These are phyloP conservation scores for Ptyas mucosa DNA, from an alignment of 2,113 vertebrate genomes.

Conservation along the genomic window DNA sequence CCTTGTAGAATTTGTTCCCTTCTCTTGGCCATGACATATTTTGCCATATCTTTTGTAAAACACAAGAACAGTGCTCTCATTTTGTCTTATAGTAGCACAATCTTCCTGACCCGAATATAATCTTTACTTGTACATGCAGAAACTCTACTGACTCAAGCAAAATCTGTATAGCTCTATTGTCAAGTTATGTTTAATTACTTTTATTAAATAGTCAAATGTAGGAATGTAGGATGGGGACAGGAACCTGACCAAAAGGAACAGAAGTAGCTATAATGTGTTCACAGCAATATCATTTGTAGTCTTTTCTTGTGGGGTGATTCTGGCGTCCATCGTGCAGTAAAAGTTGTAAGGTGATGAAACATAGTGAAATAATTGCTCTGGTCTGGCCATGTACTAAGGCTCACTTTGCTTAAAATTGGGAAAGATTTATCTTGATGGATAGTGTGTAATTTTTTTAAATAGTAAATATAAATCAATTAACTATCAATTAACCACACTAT, in stretches of 20 bases:
- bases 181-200: neutral
- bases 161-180: neutral
- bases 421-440: neutral
- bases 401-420: neutral
- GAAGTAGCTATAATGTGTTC: constrained; percentile 34
- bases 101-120: neutral
- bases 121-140: neutral
- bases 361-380: neutral
- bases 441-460: neutral
- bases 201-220: neutral
- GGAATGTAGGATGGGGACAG: neutral
- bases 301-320: neutral
- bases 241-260: constrained; percentile 26
- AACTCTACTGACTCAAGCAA: neutral
- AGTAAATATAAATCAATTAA: neutral
- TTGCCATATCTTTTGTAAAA: neutral
- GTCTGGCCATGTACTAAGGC: neutral
- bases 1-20: neutral
- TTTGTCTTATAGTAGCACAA: neutral
- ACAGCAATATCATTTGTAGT: neutral
- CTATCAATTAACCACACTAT: neutral
- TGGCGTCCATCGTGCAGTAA: neutral
- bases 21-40: neutral
- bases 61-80: neutral
- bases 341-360: neutral